A percentile compares a stretch with the other conserved stretches of the same genome.
Evolutionary conservation across 1,140 invertebrate species (phyloP).

Genomic region (Triops longicaudatus): DNA sequence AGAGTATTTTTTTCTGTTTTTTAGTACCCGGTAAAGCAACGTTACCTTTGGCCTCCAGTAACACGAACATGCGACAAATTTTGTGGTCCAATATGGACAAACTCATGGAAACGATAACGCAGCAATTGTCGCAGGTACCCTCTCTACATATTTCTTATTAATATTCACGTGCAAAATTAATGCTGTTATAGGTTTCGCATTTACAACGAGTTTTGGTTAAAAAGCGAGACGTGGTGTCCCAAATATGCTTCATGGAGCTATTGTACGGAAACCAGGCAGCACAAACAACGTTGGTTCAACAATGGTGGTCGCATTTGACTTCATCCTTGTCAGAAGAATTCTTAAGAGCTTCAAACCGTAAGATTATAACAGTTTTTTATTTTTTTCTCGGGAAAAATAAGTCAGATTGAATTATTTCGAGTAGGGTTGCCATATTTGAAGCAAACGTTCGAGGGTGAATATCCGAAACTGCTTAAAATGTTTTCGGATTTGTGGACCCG

Average conservation of each 20-base stretch:
- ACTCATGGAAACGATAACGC: slow-evolving; percentile 58
- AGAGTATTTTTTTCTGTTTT: too few relatives aligned
- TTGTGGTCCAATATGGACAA: slow-evolving; percentile 72
- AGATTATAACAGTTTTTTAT: background rate
- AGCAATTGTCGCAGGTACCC: slow-evolving; percentile 54
- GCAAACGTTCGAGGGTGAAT: slow-evolving; percentile 79
- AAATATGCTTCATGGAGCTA: slow-evolving; percentile 45
- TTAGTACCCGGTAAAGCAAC: slow-evolving; percentile 20
- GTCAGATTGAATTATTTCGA: slow-evolving; percentile 31
- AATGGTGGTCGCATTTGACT: slow-evolving; percentile 49
- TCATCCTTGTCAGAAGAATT: slow-evolving; percentile 46
- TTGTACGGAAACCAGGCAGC: slow-evolving; percentile 36
- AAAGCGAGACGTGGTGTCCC: slow-evolving; percentile 46
- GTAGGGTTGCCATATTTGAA: slow-evolving; percentile 59
- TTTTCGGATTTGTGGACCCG: slow-evolving; percentile 55
- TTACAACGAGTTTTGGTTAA: slow-evolving; percentile 45
- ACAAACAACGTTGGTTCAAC: slow-evolving; percentile 41
- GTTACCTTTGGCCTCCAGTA: background rate
- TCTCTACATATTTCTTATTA: background rate
- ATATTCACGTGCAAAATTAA: slow-evolving; percentile 20
- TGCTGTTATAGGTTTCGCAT: slow-evolving; percentile 31
- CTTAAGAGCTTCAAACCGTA: slow-evolving; percentile 46
- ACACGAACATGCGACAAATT: slow-evolving; percentile 47
- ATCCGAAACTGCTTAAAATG: slow-evolving; percentile 68
- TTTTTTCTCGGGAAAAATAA: slow-evolving; percentile 28